A percentile compares a stretch with the other conserved stretches of the same genome.
These are phyloP conservation scores for Tetropium fuscum DNA, from an alignment of 2,888 invertebrate genomes.

Conservation along the genomic window DNA sequence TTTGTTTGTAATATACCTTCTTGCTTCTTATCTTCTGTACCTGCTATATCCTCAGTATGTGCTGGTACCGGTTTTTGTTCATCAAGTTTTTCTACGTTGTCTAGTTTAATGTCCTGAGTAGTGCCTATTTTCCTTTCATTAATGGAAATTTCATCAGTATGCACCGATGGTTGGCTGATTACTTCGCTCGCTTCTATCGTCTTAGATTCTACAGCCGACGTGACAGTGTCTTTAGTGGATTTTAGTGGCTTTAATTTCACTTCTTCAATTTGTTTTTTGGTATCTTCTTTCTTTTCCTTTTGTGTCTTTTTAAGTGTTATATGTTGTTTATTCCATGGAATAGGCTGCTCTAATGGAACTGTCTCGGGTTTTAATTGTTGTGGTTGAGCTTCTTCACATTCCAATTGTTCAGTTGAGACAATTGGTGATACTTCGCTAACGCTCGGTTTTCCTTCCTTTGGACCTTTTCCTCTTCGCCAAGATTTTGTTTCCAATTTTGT, in stretches of 20 bases:
- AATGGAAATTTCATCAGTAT: no score
- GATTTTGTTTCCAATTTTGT: conserved; percentile 51
- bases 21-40: no score
- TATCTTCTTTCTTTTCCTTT: conserved; percentile 50
- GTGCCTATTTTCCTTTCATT: no score
- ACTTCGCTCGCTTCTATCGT: conserved; percentile 68
- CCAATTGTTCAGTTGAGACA: conserved; percentile 68
- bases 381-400: conserved; percentile 61
- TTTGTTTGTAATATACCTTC: conserved; percentile 16
- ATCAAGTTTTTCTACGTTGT: no score
- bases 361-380: conserved; percentile 53
- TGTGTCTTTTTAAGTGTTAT: conserved; percentile 34
- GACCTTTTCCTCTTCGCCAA: conserved; percentile 20
- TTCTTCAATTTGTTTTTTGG: conserved; percentile 5
- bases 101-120: no score
- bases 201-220: no score
- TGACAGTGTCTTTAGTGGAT: no score
- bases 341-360: conserved; percentile 36
- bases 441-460: conserved; percentile 13
- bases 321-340: conserved; percentile 67
- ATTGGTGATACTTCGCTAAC: conserved; percentile 32
- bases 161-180: conserved; percentile 60
- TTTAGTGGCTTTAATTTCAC: conserved; percentile 6
- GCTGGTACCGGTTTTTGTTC: no score
- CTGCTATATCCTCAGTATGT: no score